A percentile compares a stretch with the other conserved stretches of the same genome.
Evolutionary conservation across 1,140 invertebrate species (phyloP).

Genomic region (Hylaeus anthracinus): DNA sequence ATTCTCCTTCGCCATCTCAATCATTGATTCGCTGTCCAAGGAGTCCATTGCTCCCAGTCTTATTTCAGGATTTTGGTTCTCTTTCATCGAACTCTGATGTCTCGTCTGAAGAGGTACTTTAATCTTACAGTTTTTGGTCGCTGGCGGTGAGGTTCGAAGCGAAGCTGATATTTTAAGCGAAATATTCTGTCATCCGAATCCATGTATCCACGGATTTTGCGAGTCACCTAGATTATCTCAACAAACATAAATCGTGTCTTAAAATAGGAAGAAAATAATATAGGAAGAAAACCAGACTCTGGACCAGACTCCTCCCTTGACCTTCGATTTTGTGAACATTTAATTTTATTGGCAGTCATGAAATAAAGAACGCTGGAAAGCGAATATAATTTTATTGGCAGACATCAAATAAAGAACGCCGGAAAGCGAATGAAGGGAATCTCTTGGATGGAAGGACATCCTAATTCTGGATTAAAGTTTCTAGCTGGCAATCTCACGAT

Average conservation of each 20-base stretch:
- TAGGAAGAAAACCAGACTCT: too few relatives aligned
- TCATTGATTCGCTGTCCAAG: neutral
- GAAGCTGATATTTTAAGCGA: neutral
- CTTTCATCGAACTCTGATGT: neutral
- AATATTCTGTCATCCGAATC: too few relatives aligned
- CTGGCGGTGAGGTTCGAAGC: neutral
- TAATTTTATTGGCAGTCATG: too few relatives aligned
- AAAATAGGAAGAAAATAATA: too few relatives aligned
- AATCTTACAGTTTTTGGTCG: neutral
- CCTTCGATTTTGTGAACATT: too few relatives aligned
- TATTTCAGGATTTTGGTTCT: neutral
- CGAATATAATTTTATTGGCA: too few relatives aligned
- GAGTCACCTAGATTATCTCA: too few relatives aligned
- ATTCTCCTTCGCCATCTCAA: slow-evolving; percentile 14
- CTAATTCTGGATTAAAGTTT: slow-evolving; percentile 76
- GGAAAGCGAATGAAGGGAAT: neutral
- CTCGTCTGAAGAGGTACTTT: neutral
- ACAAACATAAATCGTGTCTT: too few relatives aligned
- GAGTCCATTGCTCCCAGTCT: neutral
- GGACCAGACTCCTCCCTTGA: too few relatives aligned
- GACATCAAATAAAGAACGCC: too few relatives aligned
- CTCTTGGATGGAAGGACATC: slow-evolving; percentile 51
- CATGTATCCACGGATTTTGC: too few relatives aligned
- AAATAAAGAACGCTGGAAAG: too few relatives aligned
- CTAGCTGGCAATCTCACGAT: slow-evolving; percentile 70